A percentile compares a stretch with the other conserved stretches of the same genome.
Conservation (phyloP, 2,888 invertebrate genomes). For the Cryptocephalus moraei region DNA sequence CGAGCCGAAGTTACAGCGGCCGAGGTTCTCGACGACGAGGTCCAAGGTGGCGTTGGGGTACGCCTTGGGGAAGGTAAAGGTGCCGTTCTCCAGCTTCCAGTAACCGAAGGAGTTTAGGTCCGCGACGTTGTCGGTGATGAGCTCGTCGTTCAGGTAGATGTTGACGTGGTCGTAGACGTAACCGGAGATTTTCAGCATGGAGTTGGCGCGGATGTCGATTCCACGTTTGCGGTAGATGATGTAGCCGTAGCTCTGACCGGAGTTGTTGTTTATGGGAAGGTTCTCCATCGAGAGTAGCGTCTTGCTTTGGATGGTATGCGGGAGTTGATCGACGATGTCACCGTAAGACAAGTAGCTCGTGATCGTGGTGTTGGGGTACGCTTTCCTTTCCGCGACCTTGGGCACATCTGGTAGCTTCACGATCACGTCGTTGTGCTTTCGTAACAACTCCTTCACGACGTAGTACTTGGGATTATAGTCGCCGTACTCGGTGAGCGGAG, state of each 20-base stretch:
- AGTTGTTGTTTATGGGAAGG: conserved; percentile 31
- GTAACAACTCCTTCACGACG: conserved; percentile 47
- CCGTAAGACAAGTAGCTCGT: conserved; percentile 5
- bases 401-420: conserved; percentile 5
- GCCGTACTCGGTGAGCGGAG: conserved; percentile 80
- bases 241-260: conserved; percentile 47
- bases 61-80: conserved; percentile 13
- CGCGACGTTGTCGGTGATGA: conserved; percentile 24
- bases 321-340: conserved; percentile 5
- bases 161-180: conserved; percentile 41
- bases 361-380: conserved; percentile 5
- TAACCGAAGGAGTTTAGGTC: conserved; percentile 37
- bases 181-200: conserved; percentile 30
- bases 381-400: neutral
- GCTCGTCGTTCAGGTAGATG: conserved; percentile 36
- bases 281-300: conserved; percentile 27
- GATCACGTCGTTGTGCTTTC: conserved; percentile 19
- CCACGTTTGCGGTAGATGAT: conserved; percentile 39
- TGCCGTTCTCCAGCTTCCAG: conserved; percentile 30
- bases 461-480: conserved; percentile 71
- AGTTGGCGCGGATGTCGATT: conserved; percentile 17
- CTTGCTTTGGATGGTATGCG: conserved; percentile 7
- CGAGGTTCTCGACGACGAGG: conserved; percentile 64
- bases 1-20: conserved; percentile 53
- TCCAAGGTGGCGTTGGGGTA: conserved; percentile 30